Evolutionary conservation across 2,888 invertebrate species (phyloP), one percentile per base, ranked within the genome.

Genomic region (Leucania comma): DNA sequence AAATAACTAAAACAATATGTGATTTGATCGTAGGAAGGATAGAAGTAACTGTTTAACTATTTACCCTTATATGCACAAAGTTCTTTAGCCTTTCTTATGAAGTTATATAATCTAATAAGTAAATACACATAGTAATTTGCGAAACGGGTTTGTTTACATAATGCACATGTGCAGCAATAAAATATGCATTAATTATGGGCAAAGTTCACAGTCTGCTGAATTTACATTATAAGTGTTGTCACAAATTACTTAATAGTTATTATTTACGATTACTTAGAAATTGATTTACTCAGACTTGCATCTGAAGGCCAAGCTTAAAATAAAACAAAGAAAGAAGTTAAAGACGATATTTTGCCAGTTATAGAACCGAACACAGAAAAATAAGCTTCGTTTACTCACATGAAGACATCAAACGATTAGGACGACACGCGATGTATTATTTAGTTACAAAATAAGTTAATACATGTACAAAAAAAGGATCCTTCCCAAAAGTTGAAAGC

Each of bases 101-200:
- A 77, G 53, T 69, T 69, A 58, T 70, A 65, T 77, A 64, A 81
- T 81, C 81, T 78, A 81, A 64, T 62, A 67, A 65, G 74, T 82
- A 78, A 81, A 79, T 79, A 73, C 66, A 42, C 42, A 42, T 20
- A 42, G 42, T 42, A 78, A 82, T 82, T 78, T 82, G 79, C 64
- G 51, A 78, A 79, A 62, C 82, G 50, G 50, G 61, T 63, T 82
- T 78, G 79, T 82, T 78, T 82, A 78, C 74, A 79, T 78, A 68
- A 82, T 66, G 59, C 64, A 78, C 54, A 54, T 82, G 58, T 78
- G 68, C 68, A 72, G 73, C 54, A 82, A 81, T 69, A 66, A 79
- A 79, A 82, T 79, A 73, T 79, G 65, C 56, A 79, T 73, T 82
- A 68, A 68, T 68, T 63, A 67, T 70, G 71, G 64, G 56, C 46